A percentile compares a stretch with the other conserved stretches of the same genome.
These are phyloP conservation scores for Volucella inflata DNA, from an alignment of 2,888 invertebrate species.

Conservation along the genomic window DNA sequence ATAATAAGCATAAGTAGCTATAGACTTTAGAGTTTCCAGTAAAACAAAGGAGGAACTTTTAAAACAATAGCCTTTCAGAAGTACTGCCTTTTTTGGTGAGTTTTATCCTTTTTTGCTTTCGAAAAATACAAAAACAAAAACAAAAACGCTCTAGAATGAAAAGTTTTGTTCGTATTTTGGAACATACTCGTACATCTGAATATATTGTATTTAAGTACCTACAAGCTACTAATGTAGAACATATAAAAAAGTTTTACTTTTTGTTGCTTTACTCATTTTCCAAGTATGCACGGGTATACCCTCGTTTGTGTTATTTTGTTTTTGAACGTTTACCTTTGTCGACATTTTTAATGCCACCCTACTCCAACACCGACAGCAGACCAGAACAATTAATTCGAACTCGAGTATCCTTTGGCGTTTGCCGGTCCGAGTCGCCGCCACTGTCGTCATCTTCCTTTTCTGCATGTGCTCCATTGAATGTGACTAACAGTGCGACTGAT, in stretches of 20 bases:
- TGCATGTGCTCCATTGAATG: slow-evolving; percentile 44
- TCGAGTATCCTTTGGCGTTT: slow-evolving; percentile 68
- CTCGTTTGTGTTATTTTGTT: too few species aligned
- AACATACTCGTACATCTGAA: too few species aligned
- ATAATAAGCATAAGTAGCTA: slow-evolving; percentile 55
- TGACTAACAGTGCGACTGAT: too few species aligned
- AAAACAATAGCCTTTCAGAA: slow-evolving; percentile 33
- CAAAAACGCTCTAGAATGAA: background rate
- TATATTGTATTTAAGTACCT: too few species aligned
- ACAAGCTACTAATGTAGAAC: too few species aligned
- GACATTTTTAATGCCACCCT: slow-evolving; percentile 43
- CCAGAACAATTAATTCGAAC: slow-evolving; percentile 65
- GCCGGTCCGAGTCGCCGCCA: slow-evolving; percentile 29
- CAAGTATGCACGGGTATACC: slow-evolving; percentile 12
- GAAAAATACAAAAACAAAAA: background rate
- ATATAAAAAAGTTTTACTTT: slow-evolving; percentile 57
- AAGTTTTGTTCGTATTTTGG: background rate
- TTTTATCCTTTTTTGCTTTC: too few species aligned
- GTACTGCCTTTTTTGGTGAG: slow-evolving; percentile 27
- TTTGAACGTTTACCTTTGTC: too few species aligned
- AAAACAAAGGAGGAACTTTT: slow-evolving; percentile 64
- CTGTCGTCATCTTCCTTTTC: slow-evolving; percentile 42
- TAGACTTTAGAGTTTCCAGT: slow-evolving; percentile 47
- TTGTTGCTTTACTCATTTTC: slow-evolving; percentile 50
- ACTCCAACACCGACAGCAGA: slow-evolving; percentile 1